A percentile compares a stretch with the other conserved stretches of the same genome.
These are phyloP conservation scores for Amphimedon queenslandica DNA, from an alignment of 37 sponge, comb jelly and placozoan genomes.

Conservation along the genomic window DNA sequence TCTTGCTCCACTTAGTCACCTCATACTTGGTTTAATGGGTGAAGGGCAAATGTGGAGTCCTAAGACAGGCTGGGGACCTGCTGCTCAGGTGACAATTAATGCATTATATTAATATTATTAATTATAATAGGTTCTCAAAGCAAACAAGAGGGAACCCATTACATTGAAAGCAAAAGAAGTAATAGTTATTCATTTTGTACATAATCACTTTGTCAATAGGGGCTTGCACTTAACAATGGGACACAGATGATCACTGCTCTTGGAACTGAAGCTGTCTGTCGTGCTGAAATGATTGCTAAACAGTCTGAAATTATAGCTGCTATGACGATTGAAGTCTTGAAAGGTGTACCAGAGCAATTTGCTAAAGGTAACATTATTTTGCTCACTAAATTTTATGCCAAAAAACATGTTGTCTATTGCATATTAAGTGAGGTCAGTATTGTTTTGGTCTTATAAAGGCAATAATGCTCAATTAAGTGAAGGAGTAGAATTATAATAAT, in stretches of 20 bases:
- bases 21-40: conserved; percentile 84
- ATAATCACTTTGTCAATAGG: conserved; percentile 11
- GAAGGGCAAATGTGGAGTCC: conserved; percentile 91
- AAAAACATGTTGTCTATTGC: not conserved
- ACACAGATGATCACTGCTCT: conserved; percentile 82
- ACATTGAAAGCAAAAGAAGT: conserved; percentile 67
- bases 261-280: conserved; percentile 62
- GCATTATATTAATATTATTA: not conserved
- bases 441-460: too few relatives aligned
- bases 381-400: not conserved
- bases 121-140: too few relatives aligned
- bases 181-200: not conserved
- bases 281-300: conserved; percentile 45
- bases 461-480: too few relatives aligned
- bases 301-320: conserved; percentile 80
- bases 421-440: not conserved
- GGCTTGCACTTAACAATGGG: conserved; percentile 82
- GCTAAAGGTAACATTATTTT: conserved; percentile 35
- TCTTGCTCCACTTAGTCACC: conserved; percentile 84
- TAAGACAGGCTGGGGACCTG: conserved; percentile 70
- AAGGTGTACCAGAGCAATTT: conserved; percentile 46
- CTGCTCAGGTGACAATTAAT: conserved; percentile 35
- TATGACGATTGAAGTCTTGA: conserved; percentile 66
- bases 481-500: too few relatives aligned
- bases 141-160: conserved; percentile 37